These are phyloP conservation scores for Phaenicophaeus curvirostris DNA, from an alignment of 2,797 vertebrate species.

Conservation along the genomic window DNA sequence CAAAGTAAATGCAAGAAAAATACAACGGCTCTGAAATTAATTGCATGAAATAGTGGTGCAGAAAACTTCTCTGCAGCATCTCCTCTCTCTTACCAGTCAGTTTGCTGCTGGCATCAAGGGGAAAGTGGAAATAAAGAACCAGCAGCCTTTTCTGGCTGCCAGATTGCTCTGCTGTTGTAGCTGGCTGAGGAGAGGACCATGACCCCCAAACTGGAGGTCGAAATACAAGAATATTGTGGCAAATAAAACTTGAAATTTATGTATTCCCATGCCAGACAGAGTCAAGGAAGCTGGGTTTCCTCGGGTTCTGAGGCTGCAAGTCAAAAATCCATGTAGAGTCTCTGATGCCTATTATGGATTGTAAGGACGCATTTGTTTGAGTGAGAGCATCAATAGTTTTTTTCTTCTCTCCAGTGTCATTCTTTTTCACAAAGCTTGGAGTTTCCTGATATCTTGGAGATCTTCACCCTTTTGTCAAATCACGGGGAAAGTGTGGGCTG, in stretches of 20 bases:
- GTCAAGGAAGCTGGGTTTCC: background rate
- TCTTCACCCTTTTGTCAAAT: background rate
- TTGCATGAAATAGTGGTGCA: background rate
- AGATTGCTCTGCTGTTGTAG: background rate
- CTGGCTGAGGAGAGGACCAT: background rate
- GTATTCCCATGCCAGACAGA: background rate
- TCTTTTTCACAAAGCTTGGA: background rate
- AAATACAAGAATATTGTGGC: background rate
- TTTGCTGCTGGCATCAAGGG: background rate
- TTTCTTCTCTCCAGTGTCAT: background rate
- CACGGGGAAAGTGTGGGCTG: background rate
- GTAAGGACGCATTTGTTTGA: background rate
- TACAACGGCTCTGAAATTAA: background rate
- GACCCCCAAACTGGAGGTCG: background rate
- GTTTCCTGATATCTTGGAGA: background rate
- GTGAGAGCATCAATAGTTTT: background rate
- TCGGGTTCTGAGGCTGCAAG: background rate
- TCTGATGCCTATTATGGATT: background rate
- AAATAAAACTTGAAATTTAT: background rate
- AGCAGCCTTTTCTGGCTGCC: background rate
- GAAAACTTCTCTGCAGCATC: background rate
- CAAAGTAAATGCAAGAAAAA: background rate
- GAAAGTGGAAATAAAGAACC: background rate
- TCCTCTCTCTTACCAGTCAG: background rate
- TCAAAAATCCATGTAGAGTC: background rate